phyloP scores from a whole-genome alignment of 2,888 invertebrate genomes.

The Phania funesta region DNA sequence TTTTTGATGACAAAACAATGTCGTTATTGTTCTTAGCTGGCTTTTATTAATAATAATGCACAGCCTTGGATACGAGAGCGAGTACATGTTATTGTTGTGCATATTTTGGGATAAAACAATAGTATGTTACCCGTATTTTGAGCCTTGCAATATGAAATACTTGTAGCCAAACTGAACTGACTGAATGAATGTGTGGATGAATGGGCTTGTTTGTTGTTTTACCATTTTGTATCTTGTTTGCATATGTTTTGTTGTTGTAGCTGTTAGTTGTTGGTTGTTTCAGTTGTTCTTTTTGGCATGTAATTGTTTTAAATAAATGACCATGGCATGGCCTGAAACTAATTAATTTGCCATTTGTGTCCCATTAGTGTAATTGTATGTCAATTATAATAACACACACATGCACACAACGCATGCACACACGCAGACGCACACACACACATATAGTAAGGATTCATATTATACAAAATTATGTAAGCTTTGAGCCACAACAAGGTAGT shows the following conservation, averaged over 20 bases:
- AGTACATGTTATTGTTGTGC: conserved; percentile 23
- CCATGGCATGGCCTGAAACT: conserved; percentile 65
- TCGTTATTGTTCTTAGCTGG: conserved; percentile 56
- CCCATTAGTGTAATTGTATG: conserved; percentile 68
- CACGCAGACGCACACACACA: not conserved
- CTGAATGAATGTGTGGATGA: not conserved
- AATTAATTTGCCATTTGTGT: conserved; percentile 69
- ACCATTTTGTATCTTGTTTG: conserved; percentile 29
- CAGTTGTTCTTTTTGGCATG: conserved; percentile 48
- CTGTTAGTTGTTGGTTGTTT: conserved; percentile 8
- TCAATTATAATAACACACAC: conserved; percentile 61
- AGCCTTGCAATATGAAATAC: conserved; percentile 38
- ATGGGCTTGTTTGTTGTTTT: not conserved
- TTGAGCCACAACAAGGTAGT: not conserved
- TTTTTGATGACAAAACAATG: conserved; percentile 60
- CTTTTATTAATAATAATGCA: conserved; percentile 41
- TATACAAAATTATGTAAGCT: not conserved
- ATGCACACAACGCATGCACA: not conserved
- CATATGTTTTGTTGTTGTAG: conserved; percentile 19
- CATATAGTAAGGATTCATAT: not conserved
- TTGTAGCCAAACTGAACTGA: not conserved
- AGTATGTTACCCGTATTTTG: conserved; percentile 41
- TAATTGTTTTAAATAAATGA: conserved; percentile 63
- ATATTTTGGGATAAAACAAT: conserved; percentile 45
- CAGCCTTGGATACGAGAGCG: not conserved